Percentiles rank a stretch among this genome's conserved stretches.
These are phyloP conservation scores for Calliphora vomitoria DNA, from an alignment of 2,888 invertebrate genomes.

Conservation along the genomic window DNA sequence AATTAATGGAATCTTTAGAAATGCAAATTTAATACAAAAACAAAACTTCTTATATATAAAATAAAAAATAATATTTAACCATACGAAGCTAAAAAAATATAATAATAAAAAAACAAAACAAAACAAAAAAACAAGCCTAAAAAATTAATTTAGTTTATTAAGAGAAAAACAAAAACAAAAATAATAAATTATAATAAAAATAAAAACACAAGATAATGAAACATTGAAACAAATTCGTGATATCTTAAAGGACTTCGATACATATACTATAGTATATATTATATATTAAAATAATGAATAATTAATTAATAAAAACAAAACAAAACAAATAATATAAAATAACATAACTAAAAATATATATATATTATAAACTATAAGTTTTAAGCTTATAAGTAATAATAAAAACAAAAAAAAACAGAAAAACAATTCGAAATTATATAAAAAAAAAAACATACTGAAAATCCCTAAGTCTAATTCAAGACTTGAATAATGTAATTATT, in stretches of 20 bases:
- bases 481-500: slow-evolving; percentile 66
- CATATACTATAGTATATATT: slow-evolving; percentile 84
- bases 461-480: slow-evolving; percentile 67
- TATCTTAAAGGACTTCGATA: slow-evolving; percentile 85
- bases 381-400: slow-evolving; percentile 72
- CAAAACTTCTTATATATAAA: slow-evolving; percentile 78
- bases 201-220: slow-evolving; percentile 83
- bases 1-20: slow-evolving; percentile 76
- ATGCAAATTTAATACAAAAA: slow-evolving; percentile 77
- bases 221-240: slow-evolving; percentile 85
- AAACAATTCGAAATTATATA: slow-evolving; percentile 53
- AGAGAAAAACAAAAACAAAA: slow-evolving; percentile 73
- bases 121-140: slow-evolving; percentile 77
- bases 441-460: slow-evolving; percentile 63
- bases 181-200: slow-evolving; percentile 79
- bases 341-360: slow-evolving; percentile 83
- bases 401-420: slow-evolving; percentile 37
- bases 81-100: slow-evolving; percentile 78
- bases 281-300: slow-evolving; percentile 76
- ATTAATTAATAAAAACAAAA: slow-evolving; percentile 74
- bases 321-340: slow-evolving; percentile 52
- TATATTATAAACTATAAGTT: slow-evolving; percentile 75
- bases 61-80: slow-evolving; percentile 75
- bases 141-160: slow-evolving; percentile 77
- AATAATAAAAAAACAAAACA: slow-evolving; percentile 73